These are phyloP conservation scores for Drosophila sulfurigaster DNA, from an alignment of 1,140 invertebrate species.

Conservation along the genomic window DNA sequence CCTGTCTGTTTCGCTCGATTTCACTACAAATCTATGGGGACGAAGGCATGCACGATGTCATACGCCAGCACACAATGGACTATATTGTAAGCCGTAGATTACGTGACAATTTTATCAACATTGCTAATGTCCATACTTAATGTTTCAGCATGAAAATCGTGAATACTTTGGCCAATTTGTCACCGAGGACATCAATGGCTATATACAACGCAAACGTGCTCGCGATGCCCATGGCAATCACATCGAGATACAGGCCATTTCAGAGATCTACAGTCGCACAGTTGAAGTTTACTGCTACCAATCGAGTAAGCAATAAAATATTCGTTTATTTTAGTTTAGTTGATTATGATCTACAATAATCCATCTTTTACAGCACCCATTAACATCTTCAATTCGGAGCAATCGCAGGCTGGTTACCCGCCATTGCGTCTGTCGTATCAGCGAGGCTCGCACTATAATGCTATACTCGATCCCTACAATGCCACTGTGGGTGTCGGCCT, in stretches of 20 bases:
- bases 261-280: constrained; percentile 96
- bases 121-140: background rate
- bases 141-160: constrained; percentile 88
- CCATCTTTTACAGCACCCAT: constrained; percentile 90
- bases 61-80: constrained; percentile 96
- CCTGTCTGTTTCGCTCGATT: constrained; percentile 95
- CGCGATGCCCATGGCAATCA: constrained; percentile 96
- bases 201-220: constrained; percentile 92
- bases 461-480: constrained; percentile 95
- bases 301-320: constrained; percentile 87
- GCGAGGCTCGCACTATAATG: constrained; percentile 95
- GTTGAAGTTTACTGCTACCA: constrained; percentile 97
- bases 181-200: constrained; percentile 95
- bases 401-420: constrained; percentile 90
- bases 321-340: background rate
- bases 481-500: constrained; percentile 94
- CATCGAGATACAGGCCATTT: constrained; percentile 97
- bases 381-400: constrained; percentile 94
- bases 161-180: constrained; percentile 98
- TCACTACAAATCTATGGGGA: constrained; percentile 97
- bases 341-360: background rate
- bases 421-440: constrained; percentile 96
- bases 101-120: no score
- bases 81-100: constrained; percentile 90
- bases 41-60: constrained; percentile 95